A percentile compares a stretch with the other conserved stretches of the same genome.
phyloP scores from a whole-genome alignment of 2,113 vertebrate genomes.

The Atrichornis clamosus region DNA sequence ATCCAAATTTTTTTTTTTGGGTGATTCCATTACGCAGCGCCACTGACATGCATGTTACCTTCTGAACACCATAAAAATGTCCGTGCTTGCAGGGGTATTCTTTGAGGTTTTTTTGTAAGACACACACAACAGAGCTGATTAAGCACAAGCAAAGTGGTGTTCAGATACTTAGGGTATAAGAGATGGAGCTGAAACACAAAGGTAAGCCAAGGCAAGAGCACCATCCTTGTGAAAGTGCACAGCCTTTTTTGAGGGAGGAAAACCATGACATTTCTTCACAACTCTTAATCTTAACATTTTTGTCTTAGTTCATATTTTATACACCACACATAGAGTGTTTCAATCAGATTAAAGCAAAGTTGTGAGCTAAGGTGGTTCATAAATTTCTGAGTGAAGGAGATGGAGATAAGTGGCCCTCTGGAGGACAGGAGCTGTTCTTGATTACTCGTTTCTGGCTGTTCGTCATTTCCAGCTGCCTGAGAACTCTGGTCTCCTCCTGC shows the following conservation, averaged over 20 bases:
- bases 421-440: not conserved
- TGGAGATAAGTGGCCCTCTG: not conserved
- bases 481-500: not conserved
- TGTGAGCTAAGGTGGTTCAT: not conserved
- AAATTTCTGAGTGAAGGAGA: not conserved
- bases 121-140: not conserved
- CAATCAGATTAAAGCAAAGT: not conserved
- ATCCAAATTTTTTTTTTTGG: not conserved
- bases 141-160: not conserved
- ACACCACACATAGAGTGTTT: not conserved
- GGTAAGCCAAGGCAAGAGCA: not conserved
- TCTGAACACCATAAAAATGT: not conserved
- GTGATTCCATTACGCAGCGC: not conserved
- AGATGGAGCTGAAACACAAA: not conserved
- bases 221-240: not conserved
- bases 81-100: not conserved
- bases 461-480: not conserved
- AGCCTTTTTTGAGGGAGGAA: not conserved
- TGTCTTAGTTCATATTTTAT: not conserved
- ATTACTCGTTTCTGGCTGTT: not conserved
- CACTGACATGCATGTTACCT: fast-evolving
- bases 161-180: not conserved
- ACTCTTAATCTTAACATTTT: not conserved
- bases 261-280: not conserved
- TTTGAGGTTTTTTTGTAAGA: not conserved